Evolutionary conservation across 2,888 invertebrate genomes (phyloP), one percentile per base, ranked within the genome.

Genomic region (Ashinkailepas kermadecensis): DNA sequence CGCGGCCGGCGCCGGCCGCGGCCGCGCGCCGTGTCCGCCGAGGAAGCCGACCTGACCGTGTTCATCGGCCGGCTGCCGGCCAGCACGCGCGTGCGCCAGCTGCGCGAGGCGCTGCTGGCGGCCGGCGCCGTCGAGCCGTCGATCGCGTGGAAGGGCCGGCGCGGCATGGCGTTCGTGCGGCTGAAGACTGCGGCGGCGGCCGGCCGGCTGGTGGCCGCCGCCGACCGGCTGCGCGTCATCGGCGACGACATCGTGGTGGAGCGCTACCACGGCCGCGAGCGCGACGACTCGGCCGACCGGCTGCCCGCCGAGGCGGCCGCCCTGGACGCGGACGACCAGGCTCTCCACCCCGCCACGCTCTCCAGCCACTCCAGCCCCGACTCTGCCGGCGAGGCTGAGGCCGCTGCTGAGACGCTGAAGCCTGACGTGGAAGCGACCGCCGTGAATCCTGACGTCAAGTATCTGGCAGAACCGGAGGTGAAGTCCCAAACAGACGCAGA

Each of bases 81-180:
- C 74, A 56, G 10, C 54, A 74, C 74, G 74, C 74, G 74, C 54
- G 74, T 74, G 54, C 74, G 74, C 54, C 23, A 74, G 74, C 74
- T 74, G 74, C 54, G 74, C 54, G 74, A 15, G 15, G 74, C 74
- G 21, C 74, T 74, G 74, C 56, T 21, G 74, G 74, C 54, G 21
- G 74, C 74, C 54, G 74, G 74, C 54, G 74, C 74, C 21, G 18
- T 9, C 15, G 74, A 74, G 74, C 74, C 74, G 21, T 56, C 74
- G 21, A 74, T 74, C 74, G 54, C 74, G 15, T 74, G 74, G 74
- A 74, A 74, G 74, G 74, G 74, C 18, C 74, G 74, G 10, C 74
- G 74, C 21, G 74, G 74, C 74, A 74, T 74, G 74, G 74, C 74
- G 54, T 74, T 74, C 74, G 74, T 74, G 21, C 74, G 74, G 54